phyloP scores from a whole-genome alignment of 2,888 invertebrate species.

The Lycophotia porphyrea region DNA sequence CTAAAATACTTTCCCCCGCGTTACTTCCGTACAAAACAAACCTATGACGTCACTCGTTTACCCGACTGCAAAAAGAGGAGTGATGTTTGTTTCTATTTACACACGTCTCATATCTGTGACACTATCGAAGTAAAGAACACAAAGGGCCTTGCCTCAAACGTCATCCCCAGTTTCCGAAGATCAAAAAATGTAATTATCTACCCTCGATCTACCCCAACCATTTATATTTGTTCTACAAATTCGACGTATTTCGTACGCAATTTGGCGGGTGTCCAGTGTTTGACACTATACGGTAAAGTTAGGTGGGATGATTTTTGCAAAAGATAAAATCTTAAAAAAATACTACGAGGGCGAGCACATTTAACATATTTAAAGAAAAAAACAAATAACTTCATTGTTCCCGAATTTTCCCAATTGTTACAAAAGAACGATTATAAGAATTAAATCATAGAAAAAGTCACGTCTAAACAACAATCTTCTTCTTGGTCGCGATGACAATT shows the following conservation, averaged over 20 bases:
- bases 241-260: slow-evolving; percentile 88
- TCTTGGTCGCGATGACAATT: too few relatives aligned
- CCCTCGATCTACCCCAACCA: slow-evolving; percentile 90
- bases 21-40: slow-evolving; percentile 54
- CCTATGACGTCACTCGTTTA: slow-evolving; percentile 58
- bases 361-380: not conserved
- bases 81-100: slow-evolving; percentile 70
- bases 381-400: too few relatives aligned
- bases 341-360: not conserved
- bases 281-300: slow-evolving; percentile 21
- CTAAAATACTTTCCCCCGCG: slow-evolving; percentile 50
- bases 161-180: slow-evolving; percentile 86
- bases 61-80: slow-evolving; percentile 15
- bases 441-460: not conserved
- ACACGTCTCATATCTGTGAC: slow-evolving; percentile 81
- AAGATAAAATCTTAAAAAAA: slow-evolving; percentile 11
- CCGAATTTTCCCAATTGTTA: too few relatives aligned
- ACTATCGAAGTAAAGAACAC: slow-evolving; percentile 84
- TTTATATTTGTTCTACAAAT: slow-evolving; percentile 91
- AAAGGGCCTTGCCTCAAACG: slow-evolving; percentile 76
- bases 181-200: slow-evolving; percentile 91
- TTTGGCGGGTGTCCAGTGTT: slow-evolving; percentile 77
- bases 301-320: not conserved
- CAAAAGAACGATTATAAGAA: not conserved
- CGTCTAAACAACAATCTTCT: too few relatives aligned